Evolutionary conservation across 2,797 vertebrate species (phyloP).

Genomic region (Telmatherina bonti): DNA sequence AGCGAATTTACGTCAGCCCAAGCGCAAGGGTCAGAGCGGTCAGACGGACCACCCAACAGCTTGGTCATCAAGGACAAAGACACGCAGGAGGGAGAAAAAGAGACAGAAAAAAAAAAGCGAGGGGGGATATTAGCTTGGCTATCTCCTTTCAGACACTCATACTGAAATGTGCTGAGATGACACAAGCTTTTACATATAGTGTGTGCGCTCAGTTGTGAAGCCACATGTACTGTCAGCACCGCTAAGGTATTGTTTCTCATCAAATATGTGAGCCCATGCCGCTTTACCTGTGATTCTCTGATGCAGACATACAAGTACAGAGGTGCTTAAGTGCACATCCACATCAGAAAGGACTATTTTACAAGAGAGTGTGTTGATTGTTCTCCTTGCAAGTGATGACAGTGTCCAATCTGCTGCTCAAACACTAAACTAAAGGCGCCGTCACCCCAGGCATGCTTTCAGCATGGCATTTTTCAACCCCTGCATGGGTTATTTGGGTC

Average conservation of each 20-base stretch:
- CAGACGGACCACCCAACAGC: conserved; percentile 78
- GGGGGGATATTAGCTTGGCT: conserved; percentile 52
- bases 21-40: conserved; percentile 72
- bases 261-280: conserved; percentile 23
- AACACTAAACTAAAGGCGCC: conserved; percentile 28
- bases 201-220: conserved; percentile 59
- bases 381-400: conserved; percentile 43
- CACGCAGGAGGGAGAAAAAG: conserved; percentile 41
- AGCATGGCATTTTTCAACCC: conserved; percentile 65
- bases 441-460: conserved; percentile 55
- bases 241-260: conserved; percentile 51
- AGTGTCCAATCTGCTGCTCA: conserved; percentile 46
- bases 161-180: conserved; percentile 75
- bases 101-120: conserved; percentile 27
- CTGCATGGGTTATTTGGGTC: conserved; percentile 71
- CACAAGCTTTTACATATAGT: conserved; percentile 69
- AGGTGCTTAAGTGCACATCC: conserved; percentile 14
- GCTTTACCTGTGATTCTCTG: conserved; percentile 32
- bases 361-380: conserved; percentile 18
- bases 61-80: conserved; percentile 78
- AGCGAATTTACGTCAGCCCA: conserved; percentile 76
- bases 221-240: conserved; percentile 65
- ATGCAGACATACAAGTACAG: conserved; percentile 9
- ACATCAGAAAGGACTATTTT: conserved; percentile 24
- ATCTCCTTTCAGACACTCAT: conserved; percentile 70